Percentiles rank a stretch among this genome's conserved stretches.
Conservation (phyloP, 2,888 invertebrate genomes). For the Sturmia bella region DNA sequence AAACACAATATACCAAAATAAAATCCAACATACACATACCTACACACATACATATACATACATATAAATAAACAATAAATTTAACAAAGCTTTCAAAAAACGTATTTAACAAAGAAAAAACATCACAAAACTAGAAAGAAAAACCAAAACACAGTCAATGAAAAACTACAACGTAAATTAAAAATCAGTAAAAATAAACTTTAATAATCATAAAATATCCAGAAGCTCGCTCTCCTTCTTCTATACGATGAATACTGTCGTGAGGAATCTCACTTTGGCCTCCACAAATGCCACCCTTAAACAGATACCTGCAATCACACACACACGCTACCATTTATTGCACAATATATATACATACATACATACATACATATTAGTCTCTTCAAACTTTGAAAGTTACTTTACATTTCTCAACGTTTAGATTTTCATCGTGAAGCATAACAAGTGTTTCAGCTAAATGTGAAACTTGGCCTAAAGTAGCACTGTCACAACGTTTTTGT, state of each 20-base stretch:
- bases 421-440: too few relatives aligned
- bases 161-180: slow-evolving; percentile 65
- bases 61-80: slow-evolving; percentile 34
- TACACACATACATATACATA: background rate
- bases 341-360: too few relatives aligned
- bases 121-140: background rate
- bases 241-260: slow-evolving; percentile 3
- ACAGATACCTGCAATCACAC: too few relatives aligned
- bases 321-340: too few relatives aligned
- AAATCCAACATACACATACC: slow-evolving; percentile 23
- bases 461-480: too few relatives aligned
- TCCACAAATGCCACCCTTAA: too few relatives aligned
- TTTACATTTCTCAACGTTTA: too few relatives aligned
- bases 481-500: too few relatives aligned
- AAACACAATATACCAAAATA: slow-evolving; percentile 28
- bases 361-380: too few relatives aligned
- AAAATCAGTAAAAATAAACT: slow-evolving; percentile 40
- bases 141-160: slow-evolving; percentile 66
- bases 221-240: background rate
- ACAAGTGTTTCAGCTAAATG: too few relatives aligned
- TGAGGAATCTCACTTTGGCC: slow-evolving; percentile 18
- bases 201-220: slow-evolving; percentile 18
- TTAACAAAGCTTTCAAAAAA: slow-evolving; percentile 46
- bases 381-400: too few relatives aligned
- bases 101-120: slow-evolving; percentile 13